phyloP scores from a whole-genome alignment of 2,113 vertebrate genomes.

The Callopanchax toddi region DNA sequence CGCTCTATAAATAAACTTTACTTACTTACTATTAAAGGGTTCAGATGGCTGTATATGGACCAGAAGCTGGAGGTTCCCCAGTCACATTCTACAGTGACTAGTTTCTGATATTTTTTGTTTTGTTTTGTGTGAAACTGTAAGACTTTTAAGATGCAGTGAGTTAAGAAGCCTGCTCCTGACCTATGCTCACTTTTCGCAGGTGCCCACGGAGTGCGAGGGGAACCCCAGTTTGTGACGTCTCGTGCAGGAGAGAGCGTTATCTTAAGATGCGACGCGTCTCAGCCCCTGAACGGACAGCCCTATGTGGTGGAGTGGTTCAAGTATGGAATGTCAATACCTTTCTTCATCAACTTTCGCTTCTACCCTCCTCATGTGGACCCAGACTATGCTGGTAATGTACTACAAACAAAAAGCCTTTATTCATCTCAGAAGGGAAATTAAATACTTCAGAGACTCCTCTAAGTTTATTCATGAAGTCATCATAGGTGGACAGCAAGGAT shows the following conservation, averaged over 20 bases:
- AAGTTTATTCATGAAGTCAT: no score
- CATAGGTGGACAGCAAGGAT: no score
- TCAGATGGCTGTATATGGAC: no score
- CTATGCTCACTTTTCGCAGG: conserved; percentile 65
- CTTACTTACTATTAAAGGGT: no score
- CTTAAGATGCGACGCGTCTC: conserved; percentile 94
- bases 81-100: no score
- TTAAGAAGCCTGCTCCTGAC: not conserved
- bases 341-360: conserved; percentile 99
- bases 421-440: no score
- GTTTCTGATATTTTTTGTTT: no score
- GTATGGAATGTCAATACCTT: conserved; percentile 96
- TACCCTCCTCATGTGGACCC: conserved; percentile 98
- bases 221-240: conserved; percentile 98
- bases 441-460: no score
- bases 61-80: no score
- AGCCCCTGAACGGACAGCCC: conserved; percentile 94
- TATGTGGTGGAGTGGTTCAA: conserved; percentile 99
- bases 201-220: conserved; percentile 93
- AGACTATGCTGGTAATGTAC: conserved; percentile 91
- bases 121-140: no score
- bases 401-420: not conserved
- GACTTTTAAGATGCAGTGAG: no score
- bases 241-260: conserved; percentile 94
- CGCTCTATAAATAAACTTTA: no score